Percentiles rank a stretch among this genome's conserved stretches.
Conservation (phyloP, 2,888 invertebrate genomes). For the Erebia epiphron region DNA sequence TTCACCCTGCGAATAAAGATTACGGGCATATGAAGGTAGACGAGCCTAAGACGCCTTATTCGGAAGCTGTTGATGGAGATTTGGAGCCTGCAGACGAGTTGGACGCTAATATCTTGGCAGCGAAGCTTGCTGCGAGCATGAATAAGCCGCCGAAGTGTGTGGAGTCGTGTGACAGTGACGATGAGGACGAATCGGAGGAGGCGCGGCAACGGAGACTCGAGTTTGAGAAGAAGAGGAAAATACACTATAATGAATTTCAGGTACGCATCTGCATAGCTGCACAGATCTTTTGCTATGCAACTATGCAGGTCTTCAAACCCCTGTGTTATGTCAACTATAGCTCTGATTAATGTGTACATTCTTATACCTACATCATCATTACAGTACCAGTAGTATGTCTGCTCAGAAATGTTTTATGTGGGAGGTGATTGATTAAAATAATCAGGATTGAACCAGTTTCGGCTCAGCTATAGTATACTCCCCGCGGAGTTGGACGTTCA, state of each 20-base stretch:
- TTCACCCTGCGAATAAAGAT: slow-evolving; percentile 98
- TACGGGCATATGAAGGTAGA: slow-evolving; percentile 99
- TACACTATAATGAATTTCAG: slow-evolving; percentile 98
- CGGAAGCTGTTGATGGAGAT: slow-evolving; percentile 84
- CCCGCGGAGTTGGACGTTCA: too few relatives aligned
- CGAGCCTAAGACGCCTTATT: slow-evolving; percentile 97
- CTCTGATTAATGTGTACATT: too few relatives aligned
- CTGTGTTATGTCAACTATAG: too few relatives aligned
- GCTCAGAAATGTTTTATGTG: not conserved
- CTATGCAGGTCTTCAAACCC: too few relatives aligned
- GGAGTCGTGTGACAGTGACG: slow-evolving; percentile 81
- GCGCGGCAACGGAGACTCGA: slow-evolving; percentile 86
- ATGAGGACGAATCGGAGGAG: slow-evolving; percentile 85
- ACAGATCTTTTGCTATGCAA: too few relatives aligned
- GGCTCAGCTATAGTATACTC: too few relatives aligned
- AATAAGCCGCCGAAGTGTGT: slow-evolving; percentile 75
- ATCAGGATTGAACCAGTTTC: too few relatives aligned
- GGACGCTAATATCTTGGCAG: slow-evolving; percentile 89
- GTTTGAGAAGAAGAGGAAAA: slow-evolving; percentile 96
- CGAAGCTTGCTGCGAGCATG: slow-evolving; percentile 85
- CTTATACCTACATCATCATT: not conserved
- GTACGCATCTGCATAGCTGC: slow-evolving; percentile 36
- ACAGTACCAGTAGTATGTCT: not conserved
- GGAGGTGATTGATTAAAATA: not conserved
- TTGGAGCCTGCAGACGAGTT: slow-evolving; percentile 83